These are phyloP conservation scores for Conus canariensis DNA, from an alignment of 2,888 invertebrate species.

Conservation along the genomic window DNA sequence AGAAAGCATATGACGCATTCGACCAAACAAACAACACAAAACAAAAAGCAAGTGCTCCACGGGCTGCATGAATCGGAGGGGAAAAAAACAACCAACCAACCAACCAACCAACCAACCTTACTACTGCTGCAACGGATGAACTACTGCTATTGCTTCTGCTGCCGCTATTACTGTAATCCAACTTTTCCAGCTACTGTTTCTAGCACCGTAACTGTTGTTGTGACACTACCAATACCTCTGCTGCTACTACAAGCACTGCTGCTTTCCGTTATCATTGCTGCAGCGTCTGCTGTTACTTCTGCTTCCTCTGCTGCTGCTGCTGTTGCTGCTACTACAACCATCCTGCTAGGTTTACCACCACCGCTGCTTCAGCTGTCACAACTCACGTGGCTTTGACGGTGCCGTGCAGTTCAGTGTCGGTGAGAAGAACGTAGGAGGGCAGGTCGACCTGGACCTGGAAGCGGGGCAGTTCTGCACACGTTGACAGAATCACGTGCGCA, in stretches of 20 bases:
- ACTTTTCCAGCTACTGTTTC: no score
- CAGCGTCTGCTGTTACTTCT: neutral
- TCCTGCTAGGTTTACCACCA: neutral
- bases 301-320: neutral
- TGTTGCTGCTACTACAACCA: neutral
- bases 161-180: neutral
- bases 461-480: conserved; percentile 88
- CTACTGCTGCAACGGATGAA: no score
- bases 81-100: no score
- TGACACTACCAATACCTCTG: neutral
- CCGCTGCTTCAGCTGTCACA: no score
- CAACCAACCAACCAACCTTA: no score
- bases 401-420: conserved; percentile 88
- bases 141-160: neutral
- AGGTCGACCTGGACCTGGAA: conserved; percentile 92
- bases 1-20: no score
- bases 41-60: no score
- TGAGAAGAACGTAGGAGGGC: conserved; percentile 89
- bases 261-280: neutral
- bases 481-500: no score
- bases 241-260: neutral
- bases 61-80: no score
- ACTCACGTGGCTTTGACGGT: conserved; percentile 90
- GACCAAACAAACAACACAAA: no score
- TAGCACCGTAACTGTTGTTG: no score